phyloP scores from a whole-genome alignment of 2,888 invertebrate genomes.

The Machimus rusticus region DNA sequence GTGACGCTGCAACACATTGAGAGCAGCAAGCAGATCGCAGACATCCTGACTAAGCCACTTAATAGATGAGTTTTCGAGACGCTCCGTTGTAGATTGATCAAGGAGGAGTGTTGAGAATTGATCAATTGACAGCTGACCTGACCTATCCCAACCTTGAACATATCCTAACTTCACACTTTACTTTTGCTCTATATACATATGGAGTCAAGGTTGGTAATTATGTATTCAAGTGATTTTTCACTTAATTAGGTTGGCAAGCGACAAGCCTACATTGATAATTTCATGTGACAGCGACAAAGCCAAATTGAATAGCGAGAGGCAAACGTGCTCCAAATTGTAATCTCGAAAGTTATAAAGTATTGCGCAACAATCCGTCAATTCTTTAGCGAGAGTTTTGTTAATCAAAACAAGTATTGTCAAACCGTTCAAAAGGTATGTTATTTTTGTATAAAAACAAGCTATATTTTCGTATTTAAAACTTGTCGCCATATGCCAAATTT shows the following conservation, averaged over 20 bases:
- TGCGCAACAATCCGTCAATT: neutral
- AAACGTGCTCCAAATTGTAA: neutral
- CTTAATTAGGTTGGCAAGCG: no score
- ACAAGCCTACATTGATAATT: neutral
- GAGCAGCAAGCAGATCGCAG: neutral
- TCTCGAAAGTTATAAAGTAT: neutral
- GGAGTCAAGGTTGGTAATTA: neutral
- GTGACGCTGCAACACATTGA: neutral
- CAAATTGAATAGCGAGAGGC: neutral
- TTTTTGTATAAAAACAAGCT: neutral
- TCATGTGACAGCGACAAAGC: neutral
- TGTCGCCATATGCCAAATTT: no score
- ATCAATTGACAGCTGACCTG: neutral
- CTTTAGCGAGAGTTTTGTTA: neutral
- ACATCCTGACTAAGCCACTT: neutral
- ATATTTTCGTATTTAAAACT: no score
- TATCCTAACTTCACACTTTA: neutral
- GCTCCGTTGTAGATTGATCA: neutral
- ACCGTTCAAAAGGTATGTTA: neutral
- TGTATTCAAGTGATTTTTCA: neutral
- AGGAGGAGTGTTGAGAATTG: neutral
- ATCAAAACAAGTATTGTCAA: neutral
- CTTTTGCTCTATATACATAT: neutral
- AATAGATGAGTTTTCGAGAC: neutral
- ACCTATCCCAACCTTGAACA: neutral